Evolutionary conservation across 1,140 invertebrate genomes (phyloP), one percentile per base, ranked within the genome.

Genomic region (Batillaria attramentaria): DNA sequence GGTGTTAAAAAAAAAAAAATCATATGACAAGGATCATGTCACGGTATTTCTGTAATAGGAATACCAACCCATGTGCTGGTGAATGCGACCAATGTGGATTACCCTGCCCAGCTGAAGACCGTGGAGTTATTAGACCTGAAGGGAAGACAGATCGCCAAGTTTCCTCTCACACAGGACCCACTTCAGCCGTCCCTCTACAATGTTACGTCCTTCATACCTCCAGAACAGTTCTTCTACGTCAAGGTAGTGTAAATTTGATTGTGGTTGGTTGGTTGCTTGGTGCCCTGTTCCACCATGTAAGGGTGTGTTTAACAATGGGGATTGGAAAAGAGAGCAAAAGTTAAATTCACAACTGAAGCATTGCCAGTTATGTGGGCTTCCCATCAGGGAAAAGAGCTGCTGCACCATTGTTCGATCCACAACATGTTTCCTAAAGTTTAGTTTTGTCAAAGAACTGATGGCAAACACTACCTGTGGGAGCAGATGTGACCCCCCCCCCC

Each of bases 181-280:
- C 77, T 85, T 1, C 84, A 87, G 39, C 81, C 87, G 20, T 86
- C 85, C 70, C 78, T 93, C 24, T 93, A 93, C 83, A 91, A 87
- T 79, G 83, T 66, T 16, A 65, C 83, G 1, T 73, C 84, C n/a
- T 87, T 91, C 66, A 72, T 86, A 28, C 88, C 89, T 24, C 88
- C 89, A 3, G 81, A 85, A 2, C 88, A 91, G 42, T 91, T 92
- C 83, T 94, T 93, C 85, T 93, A 93, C 82, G 85, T 94, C 20
- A 91, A 91, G 86, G 92, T 93, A 82, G 79, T 60, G 18, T 80
- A 13, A 72, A 37, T 24, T 24, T 43, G 50, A 46, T 42, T 50
- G 5, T 77, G 5, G 43, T 20, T 77, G 31, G 28, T 77, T 80
- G 2, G n/a, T 41, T 74, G n/a, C 54, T 33, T 76, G 35, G 46